These are phyloP conservation scores for Microtus oregoni DNA, from an alignment of 2,113 vertebrate genomes.

Conservation along the genomic window DNA sequence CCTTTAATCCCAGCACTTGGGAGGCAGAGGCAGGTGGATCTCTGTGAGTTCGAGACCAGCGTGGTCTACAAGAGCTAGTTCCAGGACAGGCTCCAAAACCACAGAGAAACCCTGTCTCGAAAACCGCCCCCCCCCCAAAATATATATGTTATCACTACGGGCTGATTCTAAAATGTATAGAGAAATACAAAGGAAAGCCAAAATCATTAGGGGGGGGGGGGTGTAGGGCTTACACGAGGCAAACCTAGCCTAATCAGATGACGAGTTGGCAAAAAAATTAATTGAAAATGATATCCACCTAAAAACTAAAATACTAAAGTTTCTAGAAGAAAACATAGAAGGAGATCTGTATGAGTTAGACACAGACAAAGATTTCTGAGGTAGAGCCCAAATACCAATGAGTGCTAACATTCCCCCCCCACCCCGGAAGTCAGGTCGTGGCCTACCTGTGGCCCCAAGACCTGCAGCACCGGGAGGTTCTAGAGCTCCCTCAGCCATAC, in stretches of 20 bases:
- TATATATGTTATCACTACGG: neutral
- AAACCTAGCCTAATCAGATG: neutral
- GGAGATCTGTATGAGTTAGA: neutral
- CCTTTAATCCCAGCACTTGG: too few relatives aligned
- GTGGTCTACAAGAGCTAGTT: too few relatives aligned
- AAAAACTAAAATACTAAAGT: neutral
- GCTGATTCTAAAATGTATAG: neutral
- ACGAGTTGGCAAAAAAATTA: neutral
- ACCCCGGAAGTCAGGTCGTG: neutral
- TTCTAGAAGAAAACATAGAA: neutral
- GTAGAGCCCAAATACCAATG: neutral
- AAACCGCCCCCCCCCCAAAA: too few relatives aligned
- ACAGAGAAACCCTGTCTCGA: too few relatives aligned
- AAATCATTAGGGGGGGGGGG: neutral
- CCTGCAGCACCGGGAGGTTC: neutral
- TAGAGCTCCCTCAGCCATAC: fast-evolving
- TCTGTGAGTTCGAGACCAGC: too few relatives aligned
- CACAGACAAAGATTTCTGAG: neutral
- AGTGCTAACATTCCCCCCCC: neutral
- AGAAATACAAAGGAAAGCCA: neutral
- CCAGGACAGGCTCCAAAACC: too few relatives aligned
- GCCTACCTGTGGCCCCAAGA: neutral
- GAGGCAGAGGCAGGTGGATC: too few relatives aligned
- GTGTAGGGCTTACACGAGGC: neutral
- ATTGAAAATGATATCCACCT: neutral